Conservation (phyloP, 2,113 vertebrate genomes). For the Macrotis lagotis region DNA sequence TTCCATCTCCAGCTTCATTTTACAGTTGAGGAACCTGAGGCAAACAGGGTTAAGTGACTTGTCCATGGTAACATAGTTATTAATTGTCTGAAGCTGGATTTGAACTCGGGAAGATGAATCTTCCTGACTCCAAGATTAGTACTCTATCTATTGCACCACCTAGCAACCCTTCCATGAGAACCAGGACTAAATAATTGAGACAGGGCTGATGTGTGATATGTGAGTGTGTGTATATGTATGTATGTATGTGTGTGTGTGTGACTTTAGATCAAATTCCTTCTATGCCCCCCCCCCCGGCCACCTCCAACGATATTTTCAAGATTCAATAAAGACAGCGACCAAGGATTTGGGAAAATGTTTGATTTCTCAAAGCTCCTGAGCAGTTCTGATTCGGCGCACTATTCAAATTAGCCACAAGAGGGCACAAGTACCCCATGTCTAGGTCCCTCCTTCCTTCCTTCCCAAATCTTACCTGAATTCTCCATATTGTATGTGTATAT, state of each 20-base stretch:
- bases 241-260: background rate
- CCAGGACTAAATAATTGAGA: background rate
- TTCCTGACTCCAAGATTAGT: background rate
- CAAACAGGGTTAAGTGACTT: background rate
- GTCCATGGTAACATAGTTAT: background rate
- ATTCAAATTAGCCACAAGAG: constrained; percentile 64
- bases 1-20: background rate
- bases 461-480: constrained; percentile 18
- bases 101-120: background rate
- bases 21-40: background rate
- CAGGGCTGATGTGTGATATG: background rate
- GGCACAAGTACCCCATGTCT: constrained; percentile 63
- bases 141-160: background rate
- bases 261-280: background rate
- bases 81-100: background rate
- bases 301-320: background rate
- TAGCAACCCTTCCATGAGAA: background rate
- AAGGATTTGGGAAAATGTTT: fast-evolving
- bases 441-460: background rate
- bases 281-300: background rate
- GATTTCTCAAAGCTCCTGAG: background rate
- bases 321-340: background rate
- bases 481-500: constrained; percentile 43
- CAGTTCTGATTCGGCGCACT: background rate
- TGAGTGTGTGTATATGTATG: too few relatives aligned